Evolutionary conservation across 2,797 vertebrate genomes (phyloP), one percentile per base, ranked within the genome.

Genomic region (Hyperoplus lanceolatus): DNA sequence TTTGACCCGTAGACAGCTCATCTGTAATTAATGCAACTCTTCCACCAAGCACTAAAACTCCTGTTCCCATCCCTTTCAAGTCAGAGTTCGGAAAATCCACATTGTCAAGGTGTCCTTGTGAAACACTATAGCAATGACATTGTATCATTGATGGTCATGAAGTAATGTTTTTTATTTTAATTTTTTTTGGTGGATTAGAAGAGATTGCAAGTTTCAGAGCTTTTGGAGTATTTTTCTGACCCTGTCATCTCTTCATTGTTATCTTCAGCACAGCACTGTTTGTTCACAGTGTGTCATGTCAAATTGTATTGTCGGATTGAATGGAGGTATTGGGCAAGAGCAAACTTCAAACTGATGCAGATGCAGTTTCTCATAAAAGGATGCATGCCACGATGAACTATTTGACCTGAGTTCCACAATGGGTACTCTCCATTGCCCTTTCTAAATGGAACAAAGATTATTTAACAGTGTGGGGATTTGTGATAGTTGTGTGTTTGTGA

Each of bases 1-100:
- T 82, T 62, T 86, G 74, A 88, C 76, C 45, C 8, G 3, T 2
- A 4, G 18, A 75, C 48, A 5, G 1, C 62, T 72, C 51, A 65
- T 29, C 48, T 38, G 15, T 18, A 49, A 67, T 43, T 13, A 12
- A 78, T 77, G 73, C 21, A 9, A 42, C n/a, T 56, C 14, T 38
- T 73, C 15, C 29, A 51, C 42, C n/a, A 38, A 6, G 11, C 51
- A n/a, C 4, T 60, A 8, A 56, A 77, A 29, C 46, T 72, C 51
- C 59, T 41, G 18, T 73, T 70, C 76, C 3, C 1, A 29, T 39
- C 36, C 49, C 0, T 36, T 36, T 54, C 5, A 8, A 29, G n/a
- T 8, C 5, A 7, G 8, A 0, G 2, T 9, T 13, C 4, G 2
- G 5, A 59, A 10, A 38, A 55, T 12, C 18, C 2, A 41, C 3